These are phyloP conservation scores for Stegophylla sp. DNA, from an alignment of 2,888 invertebrate species.

Conservation along the genomic window DNA sequence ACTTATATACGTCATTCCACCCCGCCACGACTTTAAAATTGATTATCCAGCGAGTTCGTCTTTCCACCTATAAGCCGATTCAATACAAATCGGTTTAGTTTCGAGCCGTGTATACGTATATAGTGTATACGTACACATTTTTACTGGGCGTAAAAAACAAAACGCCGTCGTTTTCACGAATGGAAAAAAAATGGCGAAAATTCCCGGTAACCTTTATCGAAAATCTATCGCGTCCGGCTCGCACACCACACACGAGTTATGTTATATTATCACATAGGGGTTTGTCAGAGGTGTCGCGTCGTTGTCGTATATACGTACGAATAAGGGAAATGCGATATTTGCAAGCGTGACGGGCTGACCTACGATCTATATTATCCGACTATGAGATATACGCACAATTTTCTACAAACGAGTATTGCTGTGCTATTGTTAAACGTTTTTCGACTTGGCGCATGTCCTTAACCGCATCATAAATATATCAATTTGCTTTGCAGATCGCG, in stretches of 20 bases:
- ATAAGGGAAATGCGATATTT: not conserved
- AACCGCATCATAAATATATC: not conserved
- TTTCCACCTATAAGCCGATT: conserved; percentile 41
- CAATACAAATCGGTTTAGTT: conserved; percentile 57
- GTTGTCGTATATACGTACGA: not conserved
- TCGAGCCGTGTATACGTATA: not conserved
- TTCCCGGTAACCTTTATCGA: not conserved
- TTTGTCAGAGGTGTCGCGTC: not conserved
- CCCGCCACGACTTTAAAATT: conserved; percentile 54
- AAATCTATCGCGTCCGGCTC: conserved; percentile 5
- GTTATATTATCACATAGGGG: not conserved
- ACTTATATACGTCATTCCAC: no score
- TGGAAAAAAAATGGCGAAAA: not conserved
- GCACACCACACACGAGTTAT: no score
- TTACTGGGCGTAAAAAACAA: not conserved
- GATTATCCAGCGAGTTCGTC: conserved; percentile 54
- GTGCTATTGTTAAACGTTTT: not conserved
- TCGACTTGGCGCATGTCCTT: no score
- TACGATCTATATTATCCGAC: not conserved
- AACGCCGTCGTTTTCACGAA: not conserved
- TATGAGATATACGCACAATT: not conserved
- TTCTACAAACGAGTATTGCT: no score
- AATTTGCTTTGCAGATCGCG: not conserved
- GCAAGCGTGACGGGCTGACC: not conserved
- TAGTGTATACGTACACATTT: not conserved